phyloP scores from a whole-genome alignment of 2,888 invertebrate species.

The Patella ulyssiponensis region DNA sequence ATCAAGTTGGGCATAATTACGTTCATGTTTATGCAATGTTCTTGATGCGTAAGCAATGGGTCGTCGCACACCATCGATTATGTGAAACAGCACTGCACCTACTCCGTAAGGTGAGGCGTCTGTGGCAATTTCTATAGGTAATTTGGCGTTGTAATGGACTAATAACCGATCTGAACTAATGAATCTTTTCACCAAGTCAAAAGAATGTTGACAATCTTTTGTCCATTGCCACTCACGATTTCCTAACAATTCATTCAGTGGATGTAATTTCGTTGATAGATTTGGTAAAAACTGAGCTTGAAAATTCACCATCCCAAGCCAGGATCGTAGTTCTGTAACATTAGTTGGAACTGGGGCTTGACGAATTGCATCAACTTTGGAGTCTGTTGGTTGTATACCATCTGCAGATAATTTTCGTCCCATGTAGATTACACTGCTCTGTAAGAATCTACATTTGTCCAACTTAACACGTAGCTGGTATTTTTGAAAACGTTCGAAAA shows the following conservation, averaged over 20 bases:
- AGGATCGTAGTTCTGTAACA: constrained; percentile 26
- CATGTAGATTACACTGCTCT: constrained; percentile 20
- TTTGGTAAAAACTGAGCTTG: constrained; percentile 27
- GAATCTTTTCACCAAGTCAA: background rate
- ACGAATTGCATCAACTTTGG: constrained; percentile 35
- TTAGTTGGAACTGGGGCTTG: constrained; percentile 22
- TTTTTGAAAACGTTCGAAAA: constrained; percentile 21
- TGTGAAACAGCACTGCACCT: constrained; percentile 32
- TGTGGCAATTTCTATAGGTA: constrained; percentile 14
- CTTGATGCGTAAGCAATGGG: constrained; percentile 61
- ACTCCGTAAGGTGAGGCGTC: constrained; percentile 32
- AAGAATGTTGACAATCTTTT: constrained; percentile 5
- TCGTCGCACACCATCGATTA: constrained; percentile 43
- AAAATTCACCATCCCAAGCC: constrained; percentile 36
- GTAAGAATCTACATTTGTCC: constrained; percentile 17
- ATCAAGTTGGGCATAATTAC: constrained; percentile 45
- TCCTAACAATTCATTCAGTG: constrained; percentile 26
- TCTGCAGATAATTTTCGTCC: constrained; percentile 15
- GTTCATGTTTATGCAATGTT: constrained; percentile 1
- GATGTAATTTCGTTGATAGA: constrained; percentile 23
- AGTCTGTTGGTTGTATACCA: constrained; percentile 24
- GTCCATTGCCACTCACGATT: constrained; percentile 20
- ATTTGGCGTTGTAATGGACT: constrained; percentile 24
- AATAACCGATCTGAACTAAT: constrained; percentile 24
- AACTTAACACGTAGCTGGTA: constrained; percentile 14